Base-by-base conservation (phyloP, 2,113 vertebrate genomes). In the Epinephelus cyanopodus region DNA sequence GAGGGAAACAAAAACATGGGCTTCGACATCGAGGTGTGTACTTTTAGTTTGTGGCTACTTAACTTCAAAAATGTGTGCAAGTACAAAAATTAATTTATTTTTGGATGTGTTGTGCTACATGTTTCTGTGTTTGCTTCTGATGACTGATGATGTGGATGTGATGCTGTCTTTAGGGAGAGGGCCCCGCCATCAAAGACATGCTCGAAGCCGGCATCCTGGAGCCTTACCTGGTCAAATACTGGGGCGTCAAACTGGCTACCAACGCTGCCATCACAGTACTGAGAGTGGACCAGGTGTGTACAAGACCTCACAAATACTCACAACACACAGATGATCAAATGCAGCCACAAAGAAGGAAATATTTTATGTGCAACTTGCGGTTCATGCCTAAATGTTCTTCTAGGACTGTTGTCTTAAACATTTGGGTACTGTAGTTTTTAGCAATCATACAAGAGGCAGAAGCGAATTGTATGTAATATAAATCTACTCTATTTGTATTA, bases 241-340 rank as follows among this genome's bases (percentile, higher is more conserved):
- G 98, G 98, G 97, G 96, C 80, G 97, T 99, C 92, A 99, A 97
- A 88, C 88, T 99, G 92, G 98, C 98, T 60, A 98, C 97, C 69
- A 98, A 99, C 15, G 97, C 98, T 65, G 98, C 98, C 37, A 94
- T 99, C 77, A 99, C 98, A 58, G 96, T 99, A 3, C 96, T 99
- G 37, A 92, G 98, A 76, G 98, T 99, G 37, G 98, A 99, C 90
- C 98, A 99, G 97, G 98, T 99, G 68, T 15, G 90, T 84, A 54
- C 37, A 62, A 71, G 60, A 56, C 58, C 62, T 67, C 48, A 9
- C 58, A 56, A 65, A 67, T 7, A 23, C 12, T 68, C 48, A n/a
- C 1, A 1, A 23, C 67, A 79, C 48, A 25, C 18, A 33, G 2
- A n/a, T 60, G 2, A 52, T 45, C 1, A 62, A 45, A 58, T 60